Conservation (phyloP, 2,888 invertebrate species). For the Criorhina ranunculi region DNA sequence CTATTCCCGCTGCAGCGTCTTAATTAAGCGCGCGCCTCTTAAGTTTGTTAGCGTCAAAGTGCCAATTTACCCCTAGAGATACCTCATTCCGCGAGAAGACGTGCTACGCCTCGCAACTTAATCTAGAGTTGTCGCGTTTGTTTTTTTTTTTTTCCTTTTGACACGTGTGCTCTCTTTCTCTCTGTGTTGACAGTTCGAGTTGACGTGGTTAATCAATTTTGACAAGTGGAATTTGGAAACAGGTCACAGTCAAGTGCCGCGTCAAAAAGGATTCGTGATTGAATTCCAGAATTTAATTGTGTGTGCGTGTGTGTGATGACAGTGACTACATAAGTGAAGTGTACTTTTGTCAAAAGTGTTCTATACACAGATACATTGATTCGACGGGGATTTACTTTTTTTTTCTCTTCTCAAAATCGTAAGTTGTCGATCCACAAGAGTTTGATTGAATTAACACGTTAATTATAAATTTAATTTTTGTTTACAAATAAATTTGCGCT, state of each 20-base stretch:
- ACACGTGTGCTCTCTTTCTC: constrained; percentile 17
- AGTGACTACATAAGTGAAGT: constrained; percentile 1
- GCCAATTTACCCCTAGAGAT: constrained; percentile 33
- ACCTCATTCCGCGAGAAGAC: constrained; percentile 38
- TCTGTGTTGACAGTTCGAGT: neutral
- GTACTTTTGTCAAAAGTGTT: neutral
- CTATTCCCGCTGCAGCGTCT: constrained; percentile 46
- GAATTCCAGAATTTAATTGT: neutral
- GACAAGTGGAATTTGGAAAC: too few species aligned
- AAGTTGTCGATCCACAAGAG: neutral
- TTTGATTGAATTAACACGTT: neutral
- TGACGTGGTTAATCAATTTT: too few species aligned
- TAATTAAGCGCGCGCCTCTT: constrained; percentile 43
- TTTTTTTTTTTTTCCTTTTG: too few species aligned
- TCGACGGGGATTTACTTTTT: neutral
- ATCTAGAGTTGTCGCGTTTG: constrained; percentile 4
- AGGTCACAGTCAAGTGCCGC: too few species aligned
- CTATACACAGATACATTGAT: neutral
- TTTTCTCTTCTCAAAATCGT: neutral
- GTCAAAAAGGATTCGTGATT: neutral
- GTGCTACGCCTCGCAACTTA: constrained; percentile 11
- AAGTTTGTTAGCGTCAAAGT: constrained; percentile 53
- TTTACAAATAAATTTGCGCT: neutral
- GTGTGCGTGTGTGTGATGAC: constrained; percentile 8
- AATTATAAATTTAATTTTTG: neutral